Evolutionary conservation across 2,888 invertebrate genomes (phyloP).

Genomic region (Ecdyonurus torrentis): DNA sequence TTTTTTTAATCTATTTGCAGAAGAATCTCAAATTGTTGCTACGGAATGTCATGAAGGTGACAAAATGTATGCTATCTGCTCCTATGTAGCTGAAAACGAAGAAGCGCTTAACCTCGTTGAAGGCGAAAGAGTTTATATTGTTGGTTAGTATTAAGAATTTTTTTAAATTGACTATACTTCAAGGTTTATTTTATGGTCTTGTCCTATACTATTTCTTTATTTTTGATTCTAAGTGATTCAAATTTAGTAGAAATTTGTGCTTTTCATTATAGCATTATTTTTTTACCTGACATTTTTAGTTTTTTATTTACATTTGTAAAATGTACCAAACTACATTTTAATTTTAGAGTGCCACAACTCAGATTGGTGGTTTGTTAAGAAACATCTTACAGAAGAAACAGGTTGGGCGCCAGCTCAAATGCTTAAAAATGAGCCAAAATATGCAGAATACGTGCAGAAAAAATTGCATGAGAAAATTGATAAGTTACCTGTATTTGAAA

Average conservation of each 20-base stretch:
- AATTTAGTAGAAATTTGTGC: background rate
- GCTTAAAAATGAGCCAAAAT: conserved; percentile 64
- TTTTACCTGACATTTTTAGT: background rate
- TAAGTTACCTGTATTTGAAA: conserved; percentile 79
- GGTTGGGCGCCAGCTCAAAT: conserved; percentile 89
- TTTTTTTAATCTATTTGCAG: conserved; percentile 17
- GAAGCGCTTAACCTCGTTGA: conserved; percentile 80
- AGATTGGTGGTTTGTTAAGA: conserved; percentile 88
- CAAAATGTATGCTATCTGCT: conserved; percentile 64
- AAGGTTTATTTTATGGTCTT: no score
- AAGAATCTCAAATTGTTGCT: conserved; percentile 20
- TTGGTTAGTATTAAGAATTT: conserved; percentile 34
- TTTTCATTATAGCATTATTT: background rate
- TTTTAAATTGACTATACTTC: no score
- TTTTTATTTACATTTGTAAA: background rate
- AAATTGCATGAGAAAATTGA: conserved; percentile 83
- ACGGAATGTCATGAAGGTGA: conserved; percentile 51
- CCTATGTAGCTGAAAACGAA: conserved; percentile 71
- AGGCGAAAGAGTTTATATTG: conserved; percentile 72
- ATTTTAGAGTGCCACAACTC: conserved; percentile 55
- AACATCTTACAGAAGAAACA: conserved; percentile 75
- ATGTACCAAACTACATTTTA: background rate
- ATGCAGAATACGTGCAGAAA: conserved; percentile 67
- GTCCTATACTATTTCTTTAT: no score
- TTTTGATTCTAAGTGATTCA: no score